A percentile compares a stretch with the other conserved stretches of the same genome.
These are phyloP conservation scores for Brachionus calyciflorus DNA, from an alignment of 1,140 invertebrate genomes.

Conservation along the genomic window DNA sequence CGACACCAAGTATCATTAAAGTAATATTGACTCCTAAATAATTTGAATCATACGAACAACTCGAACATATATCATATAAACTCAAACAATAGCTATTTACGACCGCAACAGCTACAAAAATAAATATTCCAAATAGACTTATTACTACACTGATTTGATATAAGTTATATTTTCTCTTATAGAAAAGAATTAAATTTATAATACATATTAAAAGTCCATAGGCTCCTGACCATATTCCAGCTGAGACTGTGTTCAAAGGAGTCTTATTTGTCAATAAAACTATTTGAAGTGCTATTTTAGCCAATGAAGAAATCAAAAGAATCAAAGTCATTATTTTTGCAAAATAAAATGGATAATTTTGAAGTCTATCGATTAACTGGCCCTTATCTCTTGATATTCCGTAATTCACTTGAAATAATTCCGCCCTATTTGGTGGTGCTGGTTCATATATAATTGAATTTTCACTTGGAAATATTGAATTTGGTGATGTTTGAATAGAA, in stretches of 20 bases:
- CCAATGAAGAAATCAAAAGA: not conserved
- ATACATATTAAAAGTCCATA: not conserved
- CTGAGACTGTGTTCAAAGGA: not conserved
- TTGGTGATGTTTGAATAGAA: too few species aligned
- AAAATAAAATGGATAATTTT: not conserved
- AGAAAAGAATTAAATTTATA: not conserved
- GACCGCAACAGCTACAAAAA: not conserved
- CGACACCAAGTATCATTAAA: not conserved
- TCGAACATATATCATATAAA: not conserved
- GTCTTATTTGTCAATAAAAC: not conserved
- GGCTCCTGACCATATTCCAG: not conserved
- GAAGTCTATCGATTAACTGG: not conserved
- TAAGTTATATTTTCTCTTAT: not conserved
- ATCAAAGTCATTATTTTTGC: not conserved
- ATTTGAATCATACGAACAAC: not conserved
- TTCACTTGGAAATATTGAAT: not conserved
- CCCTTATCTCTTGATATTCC: too few species aligned
- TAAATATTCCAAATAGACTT: not conserved
- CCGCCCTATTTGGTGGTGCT: too few species aligned
- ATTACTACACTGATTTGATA: not conserved
- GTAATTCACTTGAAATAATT: too few species aligned
- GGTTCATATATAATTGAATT: not conserved
- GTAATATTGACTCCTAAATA: not conserved
- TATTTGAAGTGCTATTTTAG: not conserved
- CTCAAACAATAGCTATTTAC: not conserved